A percentile compares a stretch with the other conserved stretches of the same genome.
Evolutionary conservation across 2,113 vertebrate genomes (phyloP).

Genomic region (Zosterops lateralis): DNA sequence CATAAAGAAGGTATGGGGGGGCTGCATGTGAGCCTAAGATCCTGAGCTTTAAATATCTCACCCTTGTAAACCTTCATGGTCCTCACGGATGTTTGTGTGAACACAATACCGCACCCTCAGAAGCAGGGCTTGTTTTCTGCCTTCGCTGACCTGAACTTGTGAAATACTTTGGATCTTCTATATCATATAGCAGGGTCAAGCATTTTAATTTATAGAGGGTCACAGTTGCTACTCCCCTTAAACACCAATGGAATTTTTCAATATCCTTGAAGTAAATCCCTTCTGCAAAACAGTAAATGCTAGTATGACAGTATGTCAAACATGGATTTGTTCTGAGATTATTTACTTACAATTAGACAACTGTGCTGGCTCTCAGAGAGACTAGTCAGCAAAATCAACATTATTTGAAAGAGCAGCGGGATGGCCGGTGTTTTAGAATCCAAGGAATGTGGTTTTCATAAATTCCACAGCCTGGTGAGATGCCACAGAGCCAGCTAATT

Average conservation of each 20-base stretch:
- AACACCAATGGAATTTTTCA: conserved; percentile 77
- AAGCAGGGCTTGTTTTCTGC: conserved; percentile 7
- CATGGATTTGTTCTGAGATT: conserved; percentile 68
- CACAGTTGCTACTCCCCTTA: conserved; percentile 61
- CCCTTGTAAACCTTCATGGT: background rate
- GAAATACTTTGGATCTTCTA: conserved; percentile 19
- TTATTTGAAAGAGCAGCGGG: conserved; percentile 67
- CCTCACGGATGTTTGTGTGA: background rate
- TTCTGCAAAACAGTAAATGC: conserved; percentile 70
- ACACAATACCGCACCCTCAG: background rate
- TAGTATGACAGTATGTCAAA: conserved; percentile 70
- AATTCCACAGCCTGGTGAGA: conserved; percentile 68
- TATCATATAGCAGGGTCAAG: conserved; percentile 41
- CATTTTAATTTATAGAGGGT: conserved; percentile 70
- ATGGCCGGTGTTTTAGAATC: conserved; percentile 65
- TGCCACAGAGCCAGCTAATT: conserved; percentile 62
- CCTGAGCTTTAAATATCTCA: background rate
- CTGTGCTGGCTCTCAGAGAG: conserved; percentile 57
- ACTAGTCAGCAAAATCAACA: conserved; percentile 67
- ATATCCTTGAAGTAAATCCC: conserved; percentile 72
- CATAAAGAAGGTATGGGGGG: background rate
- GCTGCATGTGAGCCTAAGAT: background rate
- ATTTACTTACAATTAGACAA: conserved; percentile 76
- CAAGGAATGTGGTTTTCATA: conserved; percentile 71
- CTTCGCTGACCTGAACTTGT: conserved; percentile 14